A percentile compares a stretch with the other conserved stretches of the same genome.
Evolutionary conservation across 2,113 vertebrate genomes (phyloP).

Genomic region (Mormoops blainvillei): DNA sequence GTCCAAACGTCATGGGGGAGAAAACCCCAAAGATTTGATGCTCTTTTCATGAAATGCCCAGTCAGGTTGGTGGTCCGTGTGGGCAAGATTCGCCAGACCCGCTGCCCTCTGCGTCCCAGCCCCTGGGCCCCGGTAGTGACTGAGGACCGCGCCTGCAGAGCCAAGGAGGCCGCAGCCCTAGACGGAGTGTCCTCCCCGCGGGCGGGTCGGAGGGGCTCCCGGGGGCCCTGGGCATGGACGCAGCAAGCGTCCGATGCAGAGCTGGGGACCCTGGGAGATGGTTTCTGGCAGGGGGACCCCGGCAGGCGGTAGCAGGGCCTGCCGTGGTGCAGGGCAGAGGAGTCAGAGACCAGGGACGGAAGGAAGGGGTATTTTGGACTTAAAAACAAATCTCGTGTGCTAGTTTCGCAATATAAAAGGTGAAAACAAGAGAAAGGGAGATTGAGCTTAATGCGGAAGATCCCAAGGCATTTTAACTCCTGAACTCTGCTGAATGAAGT

Average conservation of each 20-base stretch:
- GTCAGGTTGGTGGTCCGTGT: fast-evolving
- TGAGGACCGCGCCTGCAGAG: not conserved
- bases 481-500: slow-evolving; percentile 41
- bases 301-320: not conserved
- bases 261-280: fast-evolving
- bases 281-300: not conserved
- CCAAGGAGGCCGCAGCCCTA: fast-evolving
- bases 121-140: not conserved
- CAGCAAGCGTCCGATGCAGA: fast-evolving
- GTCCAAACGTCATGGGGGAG: too few relatives aligned
- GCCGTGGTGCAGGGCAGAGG: not conserved
- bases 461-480: slow-evolving; percentile 47
- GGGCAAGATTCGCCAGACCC: fast-evolving
- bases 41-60: not conserved
- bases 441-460: not conserved
- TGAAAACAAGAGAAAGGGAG: not conserved
- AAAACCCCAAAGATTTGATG: not conserved
- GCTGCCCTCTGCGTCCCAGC: not conserved
- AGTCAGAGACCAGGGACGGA: not conserved
- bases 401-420: not conserved
- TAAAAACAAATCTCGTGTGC: not conserved
- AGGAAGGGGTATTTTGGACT: not conserved
- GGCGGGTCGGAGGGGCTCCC: not conserved
- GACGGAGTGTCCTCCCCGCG: fast-evolving
- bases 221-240: fast-evolving